Percentiles rank a stretch among this genome's conserved stretches.
Conservation (phyloP, 1,140 invertebrate genomes). For the Lamellibrachia luymesi region DNA sequence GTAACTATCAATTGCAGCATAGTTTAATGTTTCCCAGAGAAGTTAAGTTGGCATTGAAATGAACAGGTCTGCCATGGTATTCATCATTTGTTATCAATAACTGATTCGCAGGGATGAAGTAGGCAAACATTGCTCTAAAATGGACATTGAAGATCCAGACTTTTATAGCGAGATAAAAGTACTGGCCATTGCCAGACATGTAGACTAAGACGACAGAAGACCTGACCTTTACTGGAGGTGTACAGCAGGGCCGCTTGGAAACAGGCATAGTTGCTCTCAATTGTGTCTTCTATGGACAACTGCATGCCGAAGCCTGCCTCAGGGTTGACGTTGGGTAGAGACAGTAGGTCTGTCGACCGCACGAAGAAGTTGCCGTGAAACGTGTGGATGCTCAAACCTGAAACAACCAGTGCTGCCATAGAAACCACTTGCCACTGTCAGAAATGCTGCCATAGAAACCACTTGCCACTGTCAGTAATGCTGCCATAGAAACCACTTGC, state of each 20-base stretch:
- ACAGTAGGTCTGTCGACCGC: slow-evolving; percentile 92
- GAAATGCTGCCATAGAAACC: too few relatives aligned
- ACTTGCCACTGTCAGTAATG: too few relatives aligned
- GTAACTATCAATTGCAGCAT: too few relatives aligned
- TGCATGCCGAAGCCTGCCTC: slow-evolving; percentile 98
- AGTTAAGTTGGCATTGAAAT: too few relatives aligned
- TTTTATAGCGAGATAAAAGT: background rate
- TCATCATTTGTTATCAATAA: too few relatives aligned
- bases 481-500: too few relatives aligned
- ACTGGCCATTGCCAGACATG: background rate
- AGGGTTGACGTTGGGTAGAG: slow-evolving; percentile 95
- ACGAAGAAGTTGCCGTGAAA: slow-evolving; percentile 99
- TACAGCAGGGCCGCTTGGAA: slow-evolving; percentile 98
- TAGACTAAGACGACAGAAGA: background rate
- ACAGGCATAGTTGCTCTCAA: slow-evolving; percentile 85
- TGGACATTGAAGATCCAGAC: background rate
- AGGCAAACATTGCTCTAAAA: background rate
- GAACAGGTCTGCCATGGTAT: too few relatives aligned
- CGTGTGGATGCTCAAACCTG: slow-evolving; percentile 83
- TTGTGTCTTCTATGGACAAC: slow-evolving; percentile 87
- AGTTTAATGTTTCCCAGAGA: too few relatives aligned
- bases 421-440: slow-evolving; percentile 3
- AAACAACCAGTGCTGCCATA: slow-evolving; percentile 31
- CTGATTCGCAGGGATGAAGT: too few relatives aligned
- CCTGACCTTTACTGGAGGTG: slow-evolving; percentile 90